These are phyloP conservation scores for Globodera ellingtonae DNA, from an alignment of 1,140 invertebrate genomes.

Conservation along the genomic window DNA sequence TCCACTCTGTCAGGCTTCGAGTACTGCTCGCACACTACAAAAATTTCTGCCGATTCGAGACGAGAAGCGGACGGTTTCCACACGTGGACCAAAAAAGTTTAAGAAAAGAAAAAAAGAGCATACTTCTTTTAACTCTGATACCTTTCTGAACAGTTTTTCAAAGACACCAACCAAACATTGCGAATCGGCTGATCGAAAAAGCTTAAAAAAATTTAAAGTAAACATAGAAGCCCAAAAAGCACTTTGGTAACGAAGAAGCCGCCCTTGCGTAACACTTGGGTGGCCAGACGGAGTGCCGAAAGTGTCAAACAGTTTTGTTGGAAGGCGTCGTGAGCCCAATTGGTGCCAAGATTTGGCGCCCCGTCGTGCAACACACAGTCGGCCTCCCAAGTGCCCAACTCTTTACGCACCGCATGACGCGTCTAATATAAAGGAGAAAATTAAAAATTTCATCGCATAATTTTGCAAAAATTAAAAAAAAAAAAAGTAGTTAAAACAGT, in stretches of 20 bases:
- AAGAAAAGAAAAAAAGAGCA: neutral
- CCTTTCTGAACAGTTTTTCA: slow-evolving; percentile 87
- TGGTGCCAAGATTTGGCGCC: slow-evolving; percentile 95
- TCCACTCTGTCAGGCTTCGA: slow-evolving; percentile 91
- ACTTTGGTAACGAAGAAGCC: slow-evolving; percentile 96
- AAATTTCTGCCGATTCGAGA: slow-evolving; percentile 98
- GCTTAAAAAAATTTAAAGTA: slow-evolving; percentile 48
- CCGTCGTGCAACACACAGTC: slow-evolving; percentile 95
- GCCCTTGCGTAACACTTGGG: slow-evolving; percentile 82
- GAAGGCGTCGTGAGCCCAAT: slow-evolving; percentile 96
- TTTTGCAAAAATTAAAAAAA: neutral
- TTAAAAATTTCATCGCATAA: too few relatives aligned
- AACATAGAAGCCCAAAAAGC: neutral
- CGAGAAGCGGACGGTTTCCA: slow-evolving; percentile 98
- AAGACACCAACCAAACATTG: slow-evolving; percentile 90
- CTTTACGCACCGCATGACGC: slow-evolving; percentile 70
- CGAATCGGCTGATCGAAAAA: slow-evolving; percentile 98
- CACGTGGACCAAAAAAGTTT: slow-evolving; percentile 72
- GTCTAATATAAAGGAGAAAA: slow-evolving; percentile 61
- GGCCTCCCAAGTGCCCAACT: slow-evolving; percentile 88
- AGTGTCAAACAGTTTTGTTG: slow-evolving; percentile 78
- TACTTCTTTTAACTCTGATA: slow-evolving; percentile 64
- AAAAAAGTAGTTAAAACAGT: neutral
- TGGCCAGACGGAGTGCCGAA: slow-evolving; percentile 87
- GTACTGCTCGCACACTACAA: slow-evolving; percentile 94